Percentiles rank a stretch among this genome's conserved stretches.
Conservation (phyloP, 2,888 invertebrate species). For the Noctua pronuba region DNA sequence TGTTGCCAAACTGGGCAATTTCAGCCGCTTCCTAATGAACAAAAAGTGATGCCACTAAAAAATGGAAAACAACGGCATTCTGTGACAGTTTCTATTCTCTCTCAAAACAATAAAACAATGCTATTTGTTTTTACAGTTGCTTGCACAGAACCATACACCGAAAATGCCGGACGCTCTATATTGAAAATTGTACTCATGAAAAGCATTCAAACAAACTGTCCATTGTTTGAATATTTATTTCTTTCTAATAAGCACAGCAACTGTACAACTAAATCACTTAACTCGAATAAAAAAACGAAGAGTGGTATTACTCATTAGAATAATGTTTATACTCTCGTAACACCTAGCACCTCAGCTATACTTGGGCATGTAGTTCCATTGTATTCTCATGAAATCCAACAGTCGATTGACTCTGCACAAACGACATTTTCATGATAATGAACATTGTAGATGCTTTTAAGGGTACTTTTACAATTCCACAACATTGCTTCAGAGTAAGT, state of each 20-base stretch:
- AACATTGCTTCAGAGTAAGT: conserved; percentile 26
- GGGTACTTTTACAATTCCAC: conserved; percentile 31
- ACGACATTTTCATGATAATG: conserved; percentile 35
- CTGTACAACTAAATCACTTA: background rate
- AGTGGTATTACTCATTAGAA: background rate
- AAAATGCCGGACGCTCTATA: conserved; percentile 20
- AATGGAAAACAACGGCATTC: conserved; percentile 19
- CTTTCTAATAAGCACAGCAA: background rate
- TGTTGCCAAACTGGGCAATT: conserved; percentile 14
- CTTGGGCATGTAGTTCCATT: background rate
- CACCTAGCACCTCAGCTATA: background rate
- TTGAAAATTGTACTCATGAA: conserved; percentile 43
- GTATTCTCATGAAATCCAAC: conserved; percentile 28
- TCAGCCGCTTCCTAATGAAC: conserved; percentile 1
- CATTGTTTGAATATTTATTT: conserved; percentile 1
- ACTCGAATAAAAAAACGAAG: background rate
- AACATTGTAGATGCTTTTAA: conserved; percentile 10
- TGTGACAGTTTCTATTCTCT: conserved; percentile 14
- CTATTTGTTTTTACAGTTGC: conserved; percentile 55
- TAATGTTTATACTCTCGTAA: background rate
- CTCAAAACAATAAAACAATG: conserved; percentile 53
- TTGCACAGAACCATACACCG: conserved; percentile 15
- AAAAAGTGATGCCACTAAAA: conserved; percentile 19
- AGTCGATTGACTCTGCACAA: conserved; percentile 32
- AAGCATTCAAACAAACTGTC: conserved; percentile 6